Percentiles rank a stretch among this genome's conserved stretches.
These are phyloP conservation scores for Nyctibius grandis DNA, from an alignment of 2,797 vertebrate genomes.

Conservation along the genomic window DNA sequence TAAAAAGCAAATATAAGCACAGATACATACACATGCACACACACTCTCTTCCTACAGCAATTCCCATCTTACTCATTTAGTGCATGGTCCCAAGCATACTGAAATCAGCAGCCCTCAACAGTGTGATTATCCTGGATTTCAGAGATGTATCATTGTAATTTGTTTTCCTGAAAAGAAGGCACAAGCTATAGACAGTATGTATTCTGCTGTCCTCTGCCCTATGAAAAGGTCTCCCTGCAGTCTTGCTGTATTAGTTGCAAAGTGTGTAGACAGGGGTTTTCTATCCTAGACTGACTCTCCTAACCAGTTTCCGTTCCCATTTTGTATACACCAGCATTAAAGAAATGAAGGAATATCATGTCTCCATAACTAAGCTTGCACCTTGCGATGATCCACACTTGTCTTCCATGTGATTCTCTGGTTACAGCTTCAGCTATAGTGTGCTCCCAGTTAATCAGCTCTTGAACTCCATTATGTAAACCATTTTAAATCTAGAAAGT, in stretches of 20 bases:
- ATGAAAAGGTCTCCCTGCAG: not conserved
- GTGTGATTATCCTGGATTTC: not conserved
- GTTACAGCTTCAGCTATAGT: not conserved
- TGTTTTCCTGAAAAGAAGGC: not conserved
- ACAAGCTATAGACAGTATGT: not conserved
- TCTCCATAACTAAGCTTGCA: not conserved
- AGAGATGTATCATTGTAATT: rapidly evolving
- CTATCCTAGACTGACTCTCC: not conserved
- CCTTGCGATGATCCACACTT: not conserved
- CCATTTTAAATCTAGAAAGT: not conserved
- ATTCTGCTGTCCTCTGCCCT: not conserved
- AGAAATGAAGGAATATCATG: not conserved
- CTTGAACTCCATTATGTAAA: not conserved
- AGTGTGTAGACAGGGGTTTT: not conserved
- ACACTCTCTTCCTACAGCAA: not conserved
- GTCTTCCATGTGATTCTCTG: not conserved
- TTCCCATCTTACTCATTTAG: not conserved
- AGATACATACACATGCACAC: not conserved
- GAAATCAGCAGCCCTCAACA: not conserved
- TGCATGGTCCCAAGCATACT: not conserved
- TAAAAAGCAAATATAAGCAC: not conserved
- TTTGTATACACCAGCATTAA: not conserved
- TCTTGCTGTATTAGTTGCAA: not conserved
- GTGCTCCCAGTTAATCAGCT: not conserved
- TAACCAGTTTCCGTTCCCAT: not conserved